These are phyloP conservation scores for Apostichopus parvimensis DNA, from an alignment of 35 echinoderm and acorn worm species.

Conservation along the genomic window DNA sequence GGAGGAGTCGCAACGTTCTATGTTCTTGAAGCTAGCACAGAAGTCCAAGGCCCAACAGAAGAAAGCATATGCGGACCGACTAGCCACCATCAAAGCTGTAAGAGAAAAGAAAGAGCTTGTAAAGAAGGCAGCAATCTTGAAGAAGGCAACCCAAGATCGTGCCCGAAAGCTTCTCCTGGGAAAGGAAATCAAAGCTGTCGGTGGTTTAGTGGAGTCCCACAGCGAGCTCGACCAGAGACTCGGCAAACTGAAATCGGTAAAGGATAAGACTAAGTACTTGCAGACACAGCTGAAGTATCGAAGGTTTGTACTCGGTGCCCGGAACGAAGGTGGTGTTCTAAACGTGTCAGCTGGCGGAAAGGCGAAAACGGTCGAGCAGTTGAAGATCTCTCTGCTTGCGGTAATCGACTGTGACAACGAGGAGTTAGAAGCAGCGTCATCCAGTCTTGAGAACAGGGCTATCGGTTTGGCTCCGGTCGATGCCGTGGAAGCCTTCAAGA, in stretches of 20 bases:
- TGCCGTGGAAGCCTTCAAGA: slow-evolving; percentile 2
- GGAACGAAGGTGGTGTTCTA: slow-evolving; percentile 42
- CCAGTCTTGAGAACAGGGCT: background rate
- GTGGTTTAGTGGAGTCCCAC: slow-evolving; percentile 22
- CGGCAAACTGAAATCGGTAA: background rate
- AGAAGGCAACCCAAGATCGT: background rate
- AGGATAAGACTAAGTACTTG: slow-evolving; percentile 7
- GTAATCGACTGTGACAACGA: background rate
- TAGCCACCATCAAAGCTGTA: slow-evolving; percentile 7
- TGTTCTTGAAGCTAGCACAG: background rate
- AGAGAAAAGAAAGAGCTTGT: background rate
- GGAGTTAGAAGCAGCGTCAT: background rate
- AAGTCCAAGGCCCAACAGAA: slow-evolving; percentile 13
- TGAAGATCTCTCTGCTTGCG: background rate
- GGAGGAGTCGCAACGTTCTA: background rate
- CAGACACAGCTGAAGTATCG: slow-evolving; percentile 25
- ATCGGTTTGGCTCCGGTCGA: slow-evolving; percentile 10
- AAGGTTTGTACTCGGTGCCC: slow-evolving; percentile 18
- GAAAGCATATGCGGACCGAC: background rate
- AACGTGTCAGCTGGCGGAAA: slow-evolving; percentile 34
- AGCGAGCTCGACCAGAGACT: slow-evolving; percentile 26
- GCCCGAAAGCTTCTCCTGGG: background rate
- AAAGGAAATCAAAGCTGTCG: slow-evolving; percentile 43
- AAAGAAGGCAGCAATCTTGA: background rate
- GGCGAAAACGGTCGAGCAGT: slow-evolving; percentile 12